Evolutionary conservation across 2,113 vertebrate genomes (phyloP), one percentile per base, ranked within the genome.

Genomic region (Odocoileus virginianus): DNA sequence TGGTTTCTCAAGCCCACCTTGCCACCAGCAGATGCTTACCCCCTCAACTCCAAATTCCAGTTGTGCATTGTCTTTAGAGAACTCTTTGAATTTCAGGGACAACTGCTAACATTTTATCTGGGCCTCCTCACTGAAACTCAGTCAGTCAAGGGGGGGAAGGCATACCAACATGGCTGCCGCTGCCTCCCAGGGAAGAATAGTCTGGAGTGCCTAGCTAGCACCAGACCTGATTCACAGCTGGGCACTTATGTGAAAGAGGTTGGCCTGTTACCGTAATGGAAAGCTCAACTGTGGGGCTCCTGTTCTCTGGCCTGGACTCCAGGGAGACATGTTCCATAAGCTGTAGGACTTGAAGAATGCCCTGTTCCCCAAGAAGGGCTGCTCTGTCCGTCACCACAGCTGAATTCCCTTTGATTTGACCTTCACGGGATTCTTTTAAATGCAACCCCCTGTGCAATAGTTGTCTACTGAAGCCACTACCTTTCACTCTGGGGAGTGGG

Each of bases 201-300:
- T 67, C 67, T 71, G 33, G 86, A 91, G 67, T 36, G 76, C 64
- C 82, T 94, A 15, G 23, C 28, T 93, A 94, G 71, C 55, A 57
- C 33, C 57, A 84, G 89, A 79, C 71, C 71, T 30, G 61, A 54
- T 23, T 92, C 74, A 54, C 87, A 95, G 87, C 84, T 79, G 84
- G 30, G n/a, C 83, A 67, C 85, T 94, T 97, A 78, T 90, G 71
- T 76, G 67, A 67, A 97, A 94, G 95, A 97, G 55, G 25, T 90
- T 2, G 2, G 33, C 90, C 45, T 96, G 10, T 93, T 93, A 87
- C 91, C 89, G 13, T 91, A 47, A 96, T 90, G 84, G 71, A 84
- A 76, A 94, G 40, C 40, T 13, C 25, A 87, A 84, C 47, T 47
- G 40, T 87, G 83, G 57, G 14, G 87, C 60, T 47, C 27, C n/a